Conservation (phyloP, 2,797 vertebrate genomes). For the Anabacerthia variegaticeps region DNA sequence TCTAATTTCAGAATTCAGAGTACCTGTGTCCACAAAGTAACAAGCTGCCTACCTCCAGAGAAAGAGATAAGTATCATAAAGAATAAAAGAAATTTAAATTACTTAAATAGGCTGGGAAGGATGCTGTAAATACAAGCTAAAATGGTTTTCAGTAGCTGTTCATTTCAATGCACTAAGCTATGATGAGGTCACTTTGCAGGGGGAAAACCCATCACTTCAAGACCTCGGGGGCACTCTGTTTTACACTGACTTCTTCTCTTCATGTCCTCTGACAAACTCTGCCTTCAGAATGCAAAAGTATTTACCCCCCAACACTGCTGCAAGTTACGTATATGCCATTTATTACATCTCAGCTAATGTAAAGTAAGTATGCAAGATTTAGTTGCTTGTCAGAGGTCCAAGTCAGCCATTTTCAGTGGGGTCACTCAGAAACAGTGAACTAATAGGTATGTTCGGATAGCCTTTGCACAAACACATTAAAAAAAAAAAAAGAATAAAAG, state of each 20-base stretch:
- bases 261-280: background rate
- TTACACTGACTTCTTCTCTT: background rate
- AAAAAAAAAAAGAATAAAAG: background rate
- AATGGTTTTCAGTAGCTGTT: background rate
- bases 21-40: background rate
- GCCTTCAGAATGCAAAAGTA: background rate
- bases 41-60: background rate
- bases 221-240: background rate
- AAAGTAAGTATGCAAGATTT: background rate
- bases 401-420: fast-evolving
- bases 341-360: background rate
- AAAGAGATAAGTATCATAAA: background rate
- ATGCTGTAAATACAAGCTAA: background rate
- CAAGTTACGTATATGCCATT: background rate
- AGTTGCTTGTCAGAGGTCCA: background rate
- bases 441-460: background rate
- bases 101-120: background rate
- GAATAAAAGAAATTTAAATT: background rate
- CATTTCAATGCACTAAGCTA: background rate
- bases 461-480: background rate
- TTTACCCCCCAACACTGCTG: background rate
- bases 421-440: background rate
- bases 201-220: background rate
- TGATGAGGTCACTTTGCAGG: fast-evolving
- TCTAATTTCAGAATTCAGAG: background rate